Percentiles rank a stretch among this genome's conserved stretches.
Evolutionary conservation across 2,113 vertebrate genomes (phyloP).

Genomic region (Pseudopodoces humilis): DNA sequence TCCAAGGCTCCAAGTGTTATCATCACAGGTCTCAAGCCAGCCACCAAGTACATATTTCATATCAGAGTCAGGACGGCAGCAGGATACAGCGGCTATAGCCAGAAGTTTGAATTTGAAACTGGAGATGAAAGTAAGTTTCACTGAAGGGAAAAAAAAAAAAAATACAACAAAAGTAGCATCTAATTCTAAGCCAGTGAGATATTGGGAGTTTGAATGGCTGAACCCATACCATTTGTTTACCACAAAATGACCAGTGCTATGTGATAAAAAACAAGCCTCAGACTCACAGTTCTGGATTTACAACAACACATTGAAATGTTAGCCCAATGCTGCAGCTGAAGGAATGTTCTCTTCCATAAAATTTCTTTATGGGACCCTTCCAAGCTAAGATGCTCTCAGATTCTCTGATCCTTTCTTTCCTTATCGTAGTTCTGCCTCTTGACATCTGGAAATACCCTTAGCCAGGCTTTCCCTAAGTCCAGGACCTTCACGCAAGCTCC

Average conservation of each 20-base stretch:
- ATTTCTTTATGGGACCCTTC: not conserved
- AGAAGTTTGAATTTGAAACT: constrained; percentile 93
- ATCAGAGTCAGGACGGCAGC: constrained; percentile 86
- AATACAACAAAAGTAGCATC: not conserved
- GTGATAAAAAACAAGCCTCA: not conserved
- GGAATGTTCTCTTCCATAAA: not conserved
- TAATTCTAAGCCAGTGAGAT: not conserved
- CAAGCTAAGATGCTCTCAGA: not conserved
- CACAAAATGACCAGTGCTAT: not conserved
- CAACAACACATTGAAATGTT: not conserved
- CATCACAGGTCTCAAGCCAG: constrained; percentile 90
- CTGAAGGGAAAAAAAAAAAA: not conserved
- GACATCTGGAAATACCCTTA: not conserved
- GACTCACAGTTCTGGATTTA: not conserved
- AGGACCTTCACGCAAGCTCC: not conserved
- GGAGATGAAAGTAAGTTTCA: constrained; percentile 91
- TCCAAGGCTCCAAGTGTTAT: constrained; percentile 94
- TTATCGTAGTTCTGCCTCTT: not conserved
- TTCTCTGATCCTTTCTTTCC: not conserved
- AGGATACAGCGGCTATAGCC: constrained; percentile 92
- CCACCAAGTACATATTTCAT: constrained; percentile 92
- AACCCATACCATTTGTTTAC: not conserved
- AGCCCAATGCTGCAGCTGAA: not conserved
- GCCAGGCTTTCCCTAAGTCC: not conserved
- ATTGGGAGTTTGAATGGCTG: not conserved